Conservation (phyloP, 2,113 vertebrate genomes). For the Thunnus maccoyii region DNA sequence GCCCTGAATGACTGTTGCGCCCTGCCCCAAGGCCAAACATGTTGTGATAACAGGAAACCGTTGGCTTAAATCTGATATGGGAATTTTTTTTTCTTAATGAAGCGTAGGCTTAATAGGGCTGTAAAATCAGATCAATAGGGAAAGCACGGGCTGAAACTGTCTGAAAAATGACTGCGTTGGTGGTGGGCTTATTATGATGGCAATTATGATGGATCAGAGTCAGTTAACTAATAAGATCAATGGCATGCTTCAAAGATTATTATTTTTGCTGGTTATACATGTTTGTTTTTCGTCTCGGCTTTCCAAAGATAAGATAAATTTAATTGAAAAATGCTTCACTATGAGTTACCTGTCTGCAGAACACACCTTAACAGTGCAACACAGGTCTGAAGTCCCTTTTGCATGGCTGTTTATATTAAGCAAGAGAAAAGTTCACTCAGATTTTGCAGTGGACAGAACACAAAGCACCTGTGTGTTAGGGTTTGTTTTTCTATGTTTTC, state of each 20-base stretch:
- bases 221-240: not conserved
- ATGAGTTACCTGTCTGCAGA: not conserved
- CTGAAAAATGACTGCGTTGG: slow-evolving; percentile 47
- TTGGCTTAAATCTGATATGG: not conserved
- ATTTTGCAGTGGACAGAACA: not conserved
- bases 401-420: not conserved
- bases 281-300: too few species aligned
- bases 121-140: slow-evolving; percentile 15
- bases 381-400: not conserved
- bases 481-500: not conserved
- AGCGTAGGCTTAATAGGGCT: slow-evolving; percentile 9
- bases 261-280: not conserved
- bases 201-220: not conserved
- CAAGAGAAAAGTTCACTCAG: too few species aligned
- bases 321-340: too few species aligned
- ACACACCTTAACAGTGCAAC: too few species aligned
- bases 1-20: not conserved
- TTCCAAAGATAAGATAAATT: too few species aligned
- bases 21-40: not conserved
- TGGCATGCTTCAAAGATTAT: not conserved
- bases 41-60: not conserved
- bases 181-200: not conserved
- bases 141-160: slow-evolving; percentile 19
- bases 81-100: not conserved
- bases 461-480: not conserved